phyloP scores from a whole-genome alignment of 2,888 invertebrate genomes.

The Dexiosoma caninum region DNA sequence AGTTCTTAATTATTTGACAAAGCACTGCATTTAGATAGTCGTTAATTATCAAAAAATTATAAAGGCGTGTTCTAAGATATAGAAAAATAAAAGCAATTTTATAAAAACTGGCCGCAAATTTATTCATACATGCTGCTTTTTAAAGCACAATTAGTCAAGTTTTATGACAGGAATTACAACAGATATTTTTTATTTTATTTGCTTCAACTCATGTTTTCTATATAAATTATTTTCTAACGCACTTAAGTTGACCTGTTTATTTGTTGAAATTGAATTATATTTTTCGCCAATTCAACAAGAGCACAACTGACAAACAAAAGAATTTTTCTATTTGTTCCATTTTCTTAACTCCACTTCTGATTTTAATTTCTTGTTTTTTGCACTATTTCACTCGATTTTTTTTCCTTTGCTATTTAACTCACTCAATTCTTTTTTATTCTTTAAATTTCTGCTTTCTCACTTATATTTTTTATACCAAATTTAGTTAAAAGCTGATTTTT shows the following conservation, averaged over 20 bases:
- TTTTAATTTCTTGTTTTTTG: constrained; percentile 14
- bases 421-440: constrained; percentile 38
- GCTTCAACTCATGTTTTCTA: constrained; percentile 11
- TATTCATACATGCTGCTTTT: background rate
- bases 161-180: background rate
- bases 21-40: constrained; percentile 1
- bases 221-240: constrained; percentile 9
- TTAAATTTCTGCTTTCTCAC: constrained; percentile 38
- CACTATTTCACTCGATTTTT: constrained; percentile 21
- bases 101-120: constrained; percentile 11
- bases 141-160: background rate
- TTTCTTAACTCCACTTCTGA: constrained; percentile 34
- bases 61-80: constrained; percentile 37
- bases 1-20: constrained; percentile 17
- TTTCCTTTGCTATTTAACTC: constrained; percentile 27
- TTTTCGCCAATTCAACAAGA: background rate
- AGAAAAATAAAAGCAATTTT: constrained; percentile 5
- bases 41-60: constrained; percentile 23
- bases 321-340: constrained; percentile 44
- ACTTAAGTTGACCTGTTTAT: constrained; percentile 13
- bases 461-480: constrained; percentile 42
- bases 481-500: constrained; percentile 42
- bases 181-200: background rate
- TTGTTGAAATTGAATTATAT: constrained; percentile 34
- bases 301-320: background rate